Evolutionary conservation across 2,888 invertebrate species (phyloP), one percentile per base, ranked within the genome.

Genomic region (Lingula anatina): DNA sequence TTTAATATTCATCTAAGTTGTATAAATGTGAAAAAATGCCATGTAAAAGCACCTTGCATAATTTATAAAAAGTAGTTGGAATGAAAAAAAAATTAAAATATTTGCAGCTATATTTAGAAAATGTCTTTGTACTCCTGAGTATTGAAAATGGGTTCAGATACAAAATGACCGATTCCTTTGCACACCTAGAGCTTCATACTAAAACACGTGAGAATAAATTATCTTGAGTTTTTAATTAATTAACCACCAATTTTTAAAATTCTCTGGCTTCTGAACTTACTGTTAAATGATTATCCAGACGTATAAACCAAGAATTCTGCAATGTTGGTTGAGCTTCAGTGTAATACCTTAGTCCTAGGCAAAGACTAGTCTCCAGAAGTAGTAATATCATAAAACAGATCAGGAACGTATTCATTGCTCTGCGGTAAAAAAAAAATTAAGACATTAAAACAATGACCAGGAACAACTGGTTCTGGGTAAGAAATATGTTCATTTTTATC

Each of bases 351-450:
- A 85, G 61, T 23, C 80, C 73, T 36, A 83, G 83, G 15, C 85
- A 84, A 3, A 74, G 45, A 0, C 82, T 62, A 26, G 87, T 84
- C 65, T 86, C 83, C 0, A 80, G 46, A 1, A 86, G 51, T 42
- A 90, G 74, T 2, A 86, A 53, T 1, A 81, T 57, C 43, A 90
- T 82, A 68, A 87, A 88, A 61, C 86, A 80, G 0, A 85, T 64
- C 7, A 90, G 78, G 67, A 86, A 89, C 9, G 80, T 80, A 71
- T 90, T 90, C 63, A 90, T 85, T 1, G 85, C 84, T 53, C 83
- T 83, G 73, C 20, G 68, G 62, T 45, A 42, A 44, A 38, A 41
- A 12, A 24, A 35, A n/a, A n/a, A n/a, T n/a, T n/a, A n/a, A n/a
- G n/a, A n/a, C n/a, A n/a, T n/a, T n/a, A n/a, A n/a, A n/a, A n/a